These are phyloP conservation scores for Patiria miniata DNA, from an alignment of 35 echinoderm and acorn worm species.

Conservation along the genomic window DNA sequence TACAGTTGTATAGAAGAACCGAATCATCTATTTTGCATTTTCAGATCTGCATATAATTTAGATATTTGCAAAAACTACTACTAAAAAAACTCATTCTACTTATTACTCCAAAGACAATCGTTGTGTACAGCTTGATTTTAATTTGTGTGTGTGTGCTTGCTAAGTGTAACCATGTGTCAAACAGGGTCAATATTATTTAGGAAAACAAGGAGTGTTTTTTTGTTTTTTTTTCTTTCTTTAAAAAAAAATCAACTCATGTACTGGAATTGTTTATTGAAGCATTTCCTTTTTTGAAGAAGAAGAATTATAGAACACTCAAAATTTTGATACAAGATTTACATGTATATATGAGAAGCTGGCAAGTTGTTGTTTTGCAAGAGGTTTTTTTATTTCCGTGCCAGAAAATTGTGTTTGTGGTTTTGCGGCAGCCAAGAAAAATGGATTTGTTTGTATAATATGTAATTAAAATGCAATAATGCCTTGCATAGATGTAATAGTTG, in stretches of 20 bases:
- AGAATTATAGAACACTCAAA: neutral
- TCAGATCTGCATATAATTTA: too few relatives aligned
- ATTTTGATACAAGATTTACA: slow-evolving; percentile 2
- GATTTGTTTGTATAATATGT: slow-evolving; percentile 22
- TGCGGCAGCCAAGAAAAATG: neutral
- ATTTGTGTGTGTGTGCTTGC: too few relatives aligned
- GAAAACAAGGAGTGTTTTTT: neutral
- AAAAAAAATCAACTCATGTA: slow-evolving; percentile 26
- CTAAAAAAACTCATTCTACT: too few relatives aligned
- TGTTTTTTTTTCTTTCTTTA: too few relatives aligned
- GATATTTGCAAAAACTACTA: too few relatives aligned
- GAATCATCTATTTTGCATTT: too few relatives aligned
- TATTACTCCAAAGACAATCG: neutral
- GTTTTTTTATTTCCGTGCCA: neutral
- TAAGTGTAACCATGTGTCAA: neutral
- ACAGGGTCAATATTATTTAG: slow-evolving; percentile 9
- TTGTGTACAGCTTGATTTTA: neutral
- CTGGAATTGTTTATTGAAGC: neutral
- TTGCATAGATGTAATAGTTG: slow-evolving; percentile 20
- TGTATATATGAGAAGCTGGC: slow-evolving; percentile 12
- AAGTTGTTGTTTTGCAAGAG: neutral
- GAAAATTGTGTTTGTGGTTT: neutral
- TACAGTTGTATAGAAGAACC: too few relatives aligned
- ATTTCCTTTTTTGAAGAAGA: neutral
- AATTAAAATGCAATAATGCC: slow-evolving; percentile 16